Conservation (phyloP, 2,888 invertebrate species). For the Laothoe populi region DNA sequence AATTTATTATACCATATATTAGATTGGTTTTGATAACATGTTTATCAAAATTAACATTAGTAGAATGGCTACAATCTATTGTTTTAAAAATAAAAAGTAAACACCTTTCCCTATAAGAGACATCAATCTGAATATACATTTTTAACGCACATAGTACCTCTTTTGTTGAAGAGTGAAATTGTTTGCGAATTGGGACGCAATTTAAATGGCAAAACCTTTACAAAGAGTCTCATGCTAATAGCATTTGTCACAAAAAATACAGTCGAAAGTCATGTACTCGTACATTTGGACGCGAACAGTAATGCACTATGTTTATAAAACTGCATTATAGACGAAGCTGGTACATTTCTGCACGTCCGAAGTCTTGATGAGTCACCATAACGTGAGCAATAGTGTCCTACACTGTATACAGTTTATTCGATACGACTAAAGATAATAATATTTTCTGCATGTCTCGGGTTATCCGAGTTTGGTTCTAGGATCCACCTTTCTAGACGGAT, state of each 20-base stretch:
- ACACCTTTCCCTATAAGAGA: neutral
- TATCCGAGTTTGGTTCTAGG: neutral
- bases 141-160: neutral
- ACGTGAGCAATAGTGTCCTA: neutral
- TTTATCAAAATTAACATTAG: no score
- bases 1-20: no score
- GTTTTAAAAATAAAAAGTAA: neutral
- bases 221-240: neutral
- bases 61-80: no score
- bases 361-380: constrained; percentile 29
- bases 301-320: constrained; percentile 4
- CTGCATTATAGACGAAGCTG: constrained; percentile 30
- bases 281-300: neutral
- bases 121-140: no score
- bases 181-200: constrained; percentile 33
- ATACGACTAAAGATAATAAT: neutral
- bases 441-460: neutral
- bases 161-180: constrained; percentile 49
- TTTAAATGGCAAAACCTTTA: neutral
- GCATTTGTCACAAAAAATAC: neutral
- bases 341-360: constrained; percentile 66
- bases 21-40: no score
- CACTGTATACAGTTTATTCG: neutral
- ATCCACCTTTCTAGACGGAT: no score
- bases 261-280: neutral